Percentiles rank a stretch among this genome's conserved stretches.
These are phyloP conservation scores for Dermolepida albohirtum DNA, from an alignment of 2,888 invertebrate genomes.

Conservation along the genomic window DNA sequence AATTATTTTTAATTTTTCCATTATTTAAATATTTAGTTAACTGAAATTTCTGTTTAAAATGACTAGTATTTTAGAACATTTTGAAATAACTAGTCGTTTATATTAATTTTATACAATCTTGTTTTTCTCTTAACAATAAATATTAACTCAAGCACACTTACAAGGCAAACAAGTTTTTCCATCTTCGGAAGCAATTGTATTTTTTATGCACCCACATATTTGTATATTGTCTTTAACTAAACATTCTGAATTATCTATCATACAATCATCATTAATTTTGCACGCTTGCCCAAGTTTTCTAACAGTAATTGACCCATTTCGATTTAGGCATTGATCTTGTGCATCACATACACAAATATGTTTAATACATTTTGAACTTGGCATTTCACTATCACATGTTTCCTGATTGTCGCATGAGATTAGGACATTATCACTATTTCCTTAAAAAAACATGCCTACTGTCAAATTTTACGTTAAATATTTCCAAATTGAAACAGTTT, in stretches of 20 bases:
- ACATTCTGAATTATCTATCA: slow-evolving; percentile 54
- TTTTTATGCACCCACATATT: slow-evolving; percentile 52
- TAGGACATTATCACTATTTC: not conserved
- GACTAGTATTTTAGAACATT: too few species aligned
- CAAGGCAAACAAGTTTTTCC: slow-evolving; percentile 54
- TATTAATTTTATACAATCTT: too few species aligned
- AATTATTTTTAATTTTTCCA: too few species aligned
- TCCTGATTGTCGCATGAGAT: slow-evolving; percentile 18
- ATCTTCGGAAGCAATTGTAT: slow-evolving; percentile 50
- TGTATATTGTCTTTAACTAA: slow-evolving; percentile 24
- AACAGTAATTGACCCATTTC: slow-evolving; percentile 36
- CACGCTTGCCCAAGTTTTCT: slow-evolving; percentile 56
- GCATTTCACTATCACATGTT: slow-evolving; percentile 13
- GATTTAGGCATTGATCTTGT: slow-evolving; percentile 8
- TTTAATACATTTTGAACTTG: slow-evolving; percentile 40
- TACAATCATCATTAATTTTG: slow-evolving; percentile 51
- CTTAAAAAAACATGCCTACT: not conserved
- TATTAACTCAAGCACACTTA: slow-evolving; percentile 43
- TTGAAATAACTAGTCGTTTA: too few species aligned
- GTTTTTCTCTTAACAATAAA: too few species aligned
- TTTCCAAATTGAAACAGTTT: not conserved
- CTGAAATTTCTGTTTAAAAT: too few species aligned
- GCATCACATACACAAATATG: slow-evolving; percentile 37
- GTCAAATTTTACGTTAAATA: not conserved
- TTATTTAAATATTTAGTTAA: too few species aligned